These are phyloP conservation scores for Nomada lathburiana DNA, from an alignment of 2,888 invertebrate genomes.

Conservation along the genomic window DNA sequence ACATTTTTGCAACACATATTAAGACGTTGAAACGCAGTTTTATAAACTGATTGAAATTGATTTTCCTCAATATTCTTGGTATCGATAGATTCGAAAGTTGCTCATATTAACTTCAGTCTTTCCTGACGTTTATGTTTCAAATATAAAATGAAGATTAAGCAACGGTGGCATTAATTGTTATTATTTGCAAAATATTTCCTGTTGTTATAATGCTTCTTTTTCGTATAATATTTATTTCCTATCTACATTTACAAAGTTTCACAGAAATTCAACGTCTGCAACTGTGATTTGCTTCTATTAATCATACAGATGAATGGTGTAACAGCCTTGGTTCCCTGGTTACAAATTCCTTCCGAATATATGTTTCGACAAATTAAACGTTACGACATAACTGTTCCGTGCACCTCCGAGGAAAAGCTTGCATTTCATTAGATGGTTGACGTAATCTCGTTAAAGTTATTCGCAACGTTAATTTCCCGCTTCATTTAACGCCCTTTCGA, in stretches of 20 bases:
- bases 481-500: conserved; percentile 5
- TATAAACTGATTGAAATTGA: too few relatives aligned
- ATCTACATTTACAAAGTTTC: not conserved
- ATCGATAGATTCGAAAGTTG: too few relatives aligned
- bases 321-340: not conserved
- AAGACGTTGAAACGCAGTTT: too few relatives aligned
- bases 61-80: too few relatives aligned
- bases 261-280: not conserved
- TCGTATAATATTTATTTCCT: not conserved
- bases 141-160: too few relatives aligned
- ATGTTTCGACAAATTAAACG: not conserved
- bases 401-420: not conserved
- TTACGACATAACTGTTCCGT: not conserved
- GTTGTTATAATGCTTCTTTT: not conserved
- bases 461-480: conserved; percentile 17
- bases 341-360: not conserved
- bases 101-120: too few relatives aligned
- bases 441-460: conserved; percentile 17
- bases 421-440: conserved; percentile 17
- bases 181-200: not conserved
- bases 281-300: too few relatives aligned
- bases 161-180: not conserved
- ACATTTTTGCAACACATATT: too few relatives aligned
- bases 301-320: not conserved
- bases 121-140: too few relatives aligned